phyloP scores from a whole-genome alignment of 2,113 vertebrate species.

The Atlantisia rogersi region DNA sequence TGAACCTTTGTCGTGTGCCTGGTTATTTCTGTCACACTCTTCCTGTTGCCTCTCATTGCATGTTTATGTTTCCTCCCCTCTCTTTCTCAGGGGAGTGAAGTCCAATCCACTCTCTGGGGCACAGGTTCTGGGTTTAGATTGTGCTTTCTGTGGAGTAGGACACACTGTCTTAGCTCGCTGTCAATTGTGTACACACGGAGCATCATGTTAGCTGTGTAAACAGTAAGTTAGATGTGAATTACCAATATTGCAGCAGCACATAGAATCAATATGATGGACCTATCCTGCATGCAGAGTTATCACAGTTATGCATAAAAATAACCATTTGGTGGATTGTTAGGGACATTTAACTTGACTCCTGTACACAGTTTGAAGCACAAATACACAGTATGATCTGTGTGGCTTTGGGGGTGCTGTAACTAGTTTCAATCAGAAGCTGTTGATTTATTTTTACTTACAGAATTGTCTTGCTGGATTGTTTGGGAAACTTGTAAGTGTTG shows the following conservation, averaged over 20 bases:
- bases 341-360: not conserved
- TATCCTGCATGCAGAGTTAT: not conserved
- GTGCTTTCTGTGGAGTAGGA: not conserved
- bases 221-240: not conserved
- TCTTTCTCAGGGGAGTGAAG: not conserved
- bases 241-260: not conserved
- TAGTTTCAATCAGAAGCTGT: not conserved
- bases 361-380: not conserved
- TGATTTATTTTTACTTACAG: conserved; percentile 4
- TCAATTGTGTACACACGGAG: not conserved
- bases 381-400: not conserved
- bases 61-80: not conserved
- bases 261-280: not conserved
- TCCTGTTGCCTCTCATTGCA: not conserved
- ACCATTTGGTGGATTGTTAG: not conserved
- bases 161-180: not conserved
- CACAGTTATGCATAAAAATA: not conserved
- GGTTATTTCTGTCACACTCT: not conserved
- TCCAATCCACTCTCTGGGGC: not conserved
- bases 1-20: not conserved
- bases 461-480: not conserved
- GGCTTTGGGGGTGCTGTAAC: not conserved
- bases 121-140: not conserved
- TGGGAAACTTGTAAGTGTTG: not conserved
- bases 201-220: not conserved